Conservation (phyloP, 2,113 vertebrate genomes). For the Ovibos moschatus region DNA sequence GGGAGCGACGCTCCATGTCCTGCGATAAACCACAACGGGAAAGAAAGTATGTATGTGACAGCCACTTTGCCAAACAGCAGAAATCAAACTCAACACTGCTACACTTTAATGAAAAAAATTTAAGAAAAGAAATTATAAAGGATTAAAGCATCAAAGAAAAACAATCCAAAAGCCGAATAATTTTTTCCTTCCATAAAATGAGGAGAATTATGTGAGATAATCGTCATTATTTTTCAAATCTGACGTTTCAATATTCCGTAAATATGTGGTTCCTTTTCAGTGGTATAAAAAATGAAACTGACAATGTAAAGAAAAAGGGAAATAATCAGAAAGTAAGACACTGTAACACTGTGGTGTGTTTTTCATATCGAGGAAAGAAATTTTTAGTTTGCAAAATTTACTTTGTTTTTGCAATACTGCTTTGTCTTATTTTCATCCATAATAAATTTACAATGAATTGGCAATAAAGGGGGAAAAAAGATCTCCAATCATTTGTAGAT, state of each 20-base stretch:
- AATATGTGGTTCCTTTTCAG: background rate
- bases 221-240: background rate
- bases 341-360: background rate
- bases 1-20: background rate
- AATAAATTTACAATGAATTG: constrained; percentile 75
- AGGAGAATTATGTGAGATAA: background rate
- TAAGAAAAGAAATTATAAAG: background rate
- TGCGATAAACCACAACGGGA: accelerated
- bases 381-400: constrained; percentile 78
- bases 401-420: constrained; percentile 76
- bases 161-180: background rate
- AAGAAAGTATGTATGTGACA: background rate
- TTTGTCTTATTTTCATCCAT: constrained; percentile 72
- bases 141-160: background rate
- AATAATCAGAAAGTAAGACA: background rate
- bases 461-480: constrained; percentile 73
- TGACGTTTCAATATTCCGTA: background rate
- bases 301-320: background rate
- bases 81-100: background rate
- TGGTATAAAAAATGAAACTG: background rate
- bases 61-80: background rate
- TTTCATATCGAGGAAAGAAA: constrained; percentile 73
- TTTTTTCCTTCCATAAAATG: background rate
- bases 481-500: constrained; percentile 68
- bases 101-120: background rate